Conservation (phyloP, 2,888 invertebrate species). For the Volucella inanis region DNA sequence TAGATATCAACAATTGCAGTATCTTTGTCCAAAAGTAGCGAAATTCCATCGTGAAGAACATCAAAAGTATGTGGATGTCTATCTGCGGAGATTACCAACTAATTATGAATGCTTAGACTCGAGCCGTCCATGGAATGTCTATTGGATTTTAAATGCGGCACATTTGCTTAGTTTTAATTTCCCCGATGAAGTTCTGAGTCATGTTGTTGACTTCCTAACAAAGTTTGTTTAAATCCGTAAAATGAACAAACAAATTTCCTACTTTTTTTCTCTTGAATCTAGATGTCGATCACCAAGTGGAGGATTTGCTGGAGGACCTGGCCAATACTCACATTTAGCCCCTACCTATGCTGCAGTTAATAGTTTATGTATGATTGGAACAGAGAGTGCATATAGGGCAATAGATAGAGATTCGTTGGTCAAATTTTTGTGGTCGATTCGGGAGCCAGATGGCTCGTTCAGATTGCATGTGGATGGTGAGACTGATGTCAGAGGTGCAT, state of each 20-base stretch:
- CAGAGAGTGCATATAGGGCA: constrained; percentile 92
- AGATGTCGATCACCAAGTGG: constrained; percentile 85
- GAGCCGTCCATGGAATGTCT: constrained; percentile 97
- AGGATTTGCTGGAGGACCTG: constrained; percentile 97
- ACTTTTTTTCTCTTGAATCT: constrained; percentile 10
- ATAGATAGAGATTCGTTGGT: constrained; percentile 90
- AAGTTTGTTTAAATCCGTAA: constrained; percentile 82
- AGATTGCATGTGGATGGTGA: constrained; percentile 96
- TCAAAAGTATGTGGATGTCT: constrained; percentile 87
- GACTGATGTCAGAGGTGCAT: constrained; percentile 96
- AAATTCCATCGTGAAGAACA: constrained; percentile 86
- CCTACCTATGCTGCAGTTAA: constrained; percentile 99
- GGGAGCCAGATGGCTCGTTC: constrained; percentile 94
- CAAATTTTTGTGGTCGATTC: constrained; percentile 90
- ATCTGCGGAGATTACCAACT: constrained; percentile 87
- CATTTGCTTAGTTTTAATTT: constrained; percentile 89
- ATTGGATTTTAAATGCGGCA: constrained; percentile 97
- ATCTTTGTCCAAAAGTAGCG: constrained; percentile 85
- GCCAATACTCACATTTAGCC: constrained; percentile 96
- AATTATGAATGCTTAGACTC: constrained; percentile 94
- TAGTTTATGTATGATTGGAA: constrained; percentile 94
- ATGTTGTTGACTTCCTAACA: constrained; percentile 85
- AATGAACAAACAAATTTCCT: background rate
- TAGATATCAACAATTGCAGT: constrained; percentile 83
- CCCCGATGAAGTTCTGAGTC: constrained; percentile 84